Base-by-base conservation (phyloP, 2,888 invertebrate species). In the Eulithis testata region DNA sequence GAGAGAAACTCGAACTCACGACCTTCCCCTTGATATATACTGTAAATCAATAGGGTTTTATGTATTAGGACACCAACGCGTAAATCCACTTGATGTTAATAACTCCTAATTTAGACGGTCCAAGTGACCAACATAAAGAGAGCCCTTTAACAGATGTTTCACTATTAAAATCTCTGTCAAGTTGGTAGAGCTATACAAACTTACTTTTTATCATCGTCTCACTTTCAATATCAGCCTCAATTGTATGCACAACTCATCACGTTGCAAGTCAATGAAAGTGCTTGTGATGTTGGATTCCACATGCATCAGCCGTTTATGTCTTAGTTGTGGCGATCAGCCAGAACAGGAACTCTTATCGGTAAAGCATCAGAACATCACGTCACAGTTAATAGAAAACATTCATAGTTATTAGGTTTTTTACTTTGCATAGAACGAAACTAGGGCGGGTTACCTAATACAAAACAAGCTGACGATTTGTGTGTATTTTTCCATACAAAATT, bases 221-320 rank as follows among this genome's bases (percentile, higher is more conserved):
- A 47, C 12, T 52, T 56, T 56, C 14, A 31, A 63, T 57, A 43
- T 53, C 12, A 36, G 52, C n/a, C n/a, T 53, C 14, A 51, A 51
- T 55, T 64, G 50, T 55, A 66, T 58, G 60, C 44, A 63, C 43
- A 55, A 59, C 2, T 59, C 52, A 52, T 60, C 61, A 60, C 60
- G 59, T 65, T 63, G 59, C 60, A 66, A 63, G 60, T 65, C 59
- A 68, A 83, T 77, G 83, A 84, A 84, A 84, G 84, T 81, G 79
- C 77, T 76, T 73, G 68, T 79, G 43, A 55, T 81, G 71, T 66
- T 63, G 69, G 27, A 84, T 83, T 83, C 83, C 69, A 65, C 62
- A 60, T 81, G 76, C 82, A 79, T 59, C 21, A 47, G 11, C 43
- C 45, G 44, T 66, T 69, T 69, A 72, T 66, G 72, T 70, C 66